phyloP scores from a whole-genome alignment of 64 coral and sea anemone genomes.

The Porites australiensis region DNA sequence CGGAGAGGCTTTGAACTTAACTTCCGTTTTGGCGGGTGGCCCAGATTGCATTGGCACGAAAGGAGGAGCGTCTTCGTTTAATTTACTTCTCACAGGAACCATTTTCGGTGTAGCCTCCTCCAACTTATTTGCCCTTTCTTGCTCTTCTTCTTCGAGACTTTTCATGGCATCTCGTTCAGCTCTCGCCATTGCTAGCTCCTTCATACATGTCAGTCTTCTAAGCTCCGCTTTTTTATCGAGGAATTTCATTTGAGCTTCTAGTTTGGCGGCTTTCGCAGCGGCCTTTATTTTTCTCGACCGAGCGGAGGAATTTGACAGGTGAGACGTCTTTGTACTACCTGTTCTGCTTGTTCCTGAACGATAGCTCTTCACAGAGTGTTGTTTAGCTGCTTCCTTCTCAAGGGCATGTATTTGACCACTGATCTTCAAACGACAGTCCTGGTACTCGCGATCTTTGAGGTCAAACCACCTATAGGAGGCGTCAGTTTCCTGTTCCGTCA shows the following conservation, averaged over 20 bases:
- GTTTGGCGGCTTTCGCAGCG: background rate
- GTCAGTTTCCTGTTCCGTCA: constrained; percentile 21
- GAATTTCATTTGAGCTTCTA: no score
- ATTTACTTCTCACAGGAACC: no score
- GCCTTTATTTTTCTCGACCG: background rate
- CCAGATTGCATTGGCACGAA: no score
- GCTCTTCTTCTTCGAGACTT: no score
- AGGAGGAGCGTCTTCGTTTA: no score
- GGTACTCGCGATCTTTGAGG: constrained; percentile 50
- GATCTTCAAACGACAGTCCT: constrained; percentile 52
- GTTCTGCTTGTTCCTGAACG: background rate
- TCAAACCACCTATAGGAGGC: constrained; percentile 66
- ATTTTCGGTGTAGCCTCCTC: no score
- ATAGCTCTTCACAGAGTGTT: background rate
- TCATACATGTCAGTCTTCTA: background rate
- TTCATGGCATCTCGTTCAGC: no score
- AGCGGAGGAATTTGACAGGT: background rate
- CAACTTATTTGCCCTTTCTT: no score
- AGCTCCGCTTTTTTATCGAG: constrained; percentile 11
- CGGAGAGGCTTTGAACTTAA: no score
- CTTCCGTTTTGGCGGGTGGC: no score
- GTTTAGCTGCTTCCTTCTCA: constrained; percentile 9
- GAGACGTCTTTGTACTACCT: background rate
- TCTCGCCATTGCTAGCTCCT: no score
- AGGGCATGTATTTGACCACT: constrained; percentile 42